Conservation (phyloP, 2,888 invertebrate species). For the Nymphalis polychloros region DNA sequence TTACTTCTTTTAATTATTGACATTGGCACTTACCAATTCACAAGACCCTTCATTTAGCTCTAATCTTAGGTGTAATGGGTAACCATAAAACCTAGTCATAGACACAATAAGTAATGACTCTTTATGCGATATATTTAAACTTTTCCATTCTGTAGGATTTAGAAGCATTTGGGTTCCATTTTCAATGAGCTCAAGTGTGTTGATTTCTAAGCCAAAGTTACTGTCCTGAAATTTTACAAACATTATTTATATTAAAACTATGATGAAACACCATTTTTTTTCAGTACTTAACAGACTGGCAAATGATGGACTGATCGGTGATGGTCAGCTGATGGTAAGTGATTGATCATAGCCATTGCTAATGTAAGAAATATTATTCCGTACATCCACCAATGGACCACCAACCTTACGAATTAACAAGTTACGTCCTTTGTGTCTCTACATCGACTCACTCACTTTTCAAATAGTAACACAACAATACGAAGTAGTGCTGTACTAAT, state of each 20-base stretch:
- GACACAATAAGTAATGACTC: constrained; percentile 44
- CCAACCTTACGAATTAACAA: too few species aligned
- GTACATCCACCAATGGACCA: too few species aligned
- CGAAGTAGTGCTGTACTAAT: too few species aligned
- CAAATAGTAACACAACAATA: too few species aligned
- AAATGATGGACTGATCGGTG: too few species aligned
- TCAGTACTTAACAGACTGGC: too few species aligned
- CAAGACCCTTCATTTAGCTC: constrained; percentile 51
- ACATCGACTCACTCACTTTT: too few species aligned
- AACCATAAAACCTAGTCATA: constrained; percentile 50
- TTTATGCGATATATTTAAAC: constrained; percentile 42
- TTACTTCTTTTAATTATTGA: too few species aligned
- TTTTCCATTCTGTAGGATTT: constrained; percentile 51
- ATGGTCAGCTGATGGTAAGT: too few species aligned
- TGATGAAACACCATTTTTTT: not conserved
- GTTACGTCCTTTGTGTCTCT: too few species aligned
- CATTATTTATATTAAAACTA: constrained; percentile 11
- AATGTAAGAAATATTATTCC: too few species aligned
- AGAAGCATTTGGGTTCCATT: constrained; percentile 54
- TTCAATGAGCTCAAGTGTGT: constrained; percentile 50
- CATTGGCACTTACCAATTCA: constrained; percentile 50
- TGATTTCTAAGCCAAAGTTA: constrained; percentile 56
- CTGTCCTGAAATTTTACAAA: constrained; percentile 50
- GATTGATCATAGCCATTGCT: too few species aligned
- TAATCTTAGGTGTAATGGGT: constrained; percentile 52